Conservation (phyloP, 2,888 invertebrate genomes). For the Nudaria mundana region DNA sequence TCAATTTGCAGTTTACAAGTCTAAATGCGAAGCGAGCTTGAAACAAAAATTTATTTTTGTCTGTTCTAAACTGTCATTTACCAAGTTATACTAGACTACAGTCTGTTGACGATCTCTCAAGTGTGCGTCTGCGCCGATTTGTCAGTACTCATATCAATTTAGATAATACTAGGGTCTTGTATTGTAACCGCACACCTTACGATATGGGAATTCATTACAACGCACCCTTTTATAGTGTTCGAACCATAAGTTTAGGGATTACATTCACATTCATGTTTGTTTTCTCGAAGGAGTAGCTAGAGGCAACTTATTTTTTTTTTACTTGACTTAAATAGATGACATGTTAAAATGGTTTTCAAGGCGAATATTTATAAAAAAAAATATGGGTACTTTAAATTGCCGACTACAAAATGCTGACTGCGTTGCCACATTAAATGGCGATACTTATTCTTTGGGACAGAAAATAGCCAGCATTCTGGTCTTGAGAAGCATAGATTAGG, state of each 20-base stretch:
- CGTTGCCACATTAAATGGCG: too few relatives aligned
- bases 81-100: not conserved
- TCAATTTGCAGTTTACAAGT: too few relatives aligned
- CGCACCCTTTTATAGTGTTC: conserved; percentile 25
- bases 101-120: not conserved
- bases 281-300: not conserved
- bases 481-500: too few relatives aligned
- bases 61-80: not conserved
- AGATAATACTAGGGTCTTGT: conserved; percentile 9
- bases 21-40: too few relatives aligned
- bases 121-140: conserved; percentile 30
- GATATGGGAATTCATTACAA: conserved; percentile 17
- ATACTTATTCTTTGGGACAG: too few relatives aligned
- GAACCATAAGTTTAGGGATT: conserved; percentile 1
- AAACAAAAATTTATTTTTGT: not conserved
- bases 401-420: too few relatives aligned
- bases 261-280: not conserved
- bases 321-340: too few relatives aligned
- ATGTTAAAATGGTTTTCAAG: too few relatives aligned
- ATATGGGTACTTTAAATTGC: too few relatives aligned
- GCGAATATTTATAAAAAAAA: too few relatives aligned
- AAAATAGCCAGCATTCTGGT: too few relatives aligned
- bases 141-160: conserved; percentile 45
- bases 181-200: conserved; percentile 42
- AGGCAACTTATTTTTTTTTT: too few relatives aligned